These are phyloP conservation scores for Corbicula japonica DNA, from an alignment of 2,888 invertebrate genomes.

Conservation along the genomic window DNA sequence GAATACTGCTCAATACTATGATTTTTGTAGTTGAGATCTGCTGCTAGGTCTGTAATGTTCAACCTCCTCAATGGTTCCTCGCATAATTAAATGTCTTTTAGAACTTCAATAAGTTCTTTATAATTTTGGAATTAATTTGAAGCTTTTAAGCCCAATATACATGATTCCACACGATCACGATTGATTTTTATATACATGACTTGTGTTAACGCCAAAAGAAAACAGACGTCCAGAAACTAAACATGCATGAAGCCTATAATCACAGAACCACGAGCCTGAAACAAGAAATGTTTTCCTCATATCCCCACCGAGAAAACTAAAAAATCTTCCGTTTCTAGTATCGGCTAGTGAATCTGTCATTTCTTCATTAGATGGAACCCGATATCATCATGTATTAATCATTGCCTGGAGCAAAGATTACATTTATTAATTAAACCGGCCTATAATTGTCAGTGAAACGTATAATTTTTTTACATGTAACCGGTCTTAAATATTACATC, in stretches of 20 bases:
- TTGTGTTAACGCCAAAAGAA: background rate
- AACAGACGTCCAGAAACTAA: background rate
- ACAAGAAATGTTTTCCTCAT: too few species aligned
- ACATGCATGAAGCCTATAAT: background rate
- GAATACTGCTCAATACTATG: too few species aligned
- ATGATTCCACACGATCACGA: too few species aligned
- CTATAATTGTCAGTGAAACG: conserved; percentile 44
- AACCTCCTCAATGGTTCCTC: too few species aligned
- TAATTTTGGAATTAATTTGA: too few species aligned
- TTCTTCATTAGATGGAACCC: conserved; percentile 41
- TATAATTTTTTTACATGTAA: conserved; percentile 19
- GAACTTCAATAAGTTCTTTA: too few species aligned
- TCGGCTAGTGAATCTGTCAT: conserved; percentile 25
- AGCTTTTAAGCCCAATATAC: too few species aligned
- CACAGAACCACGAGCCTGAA: too few species aligned
- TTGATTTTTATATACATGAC: too few species aligned
- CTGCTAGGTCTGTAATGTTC: too few species aligned
- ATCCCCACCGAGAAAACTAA: conserved; percentile 14
- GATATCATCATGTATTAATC: conserved; percentile 58
- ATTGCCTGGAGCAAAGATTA: conserved; percentile 40
- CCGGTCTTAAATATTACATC: conserved; percentile 32
- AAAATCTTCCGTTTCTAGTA: conserved; percentile 13
- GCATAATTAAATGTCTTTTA: too few species aligned
- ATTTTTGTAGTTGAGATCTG: too few species aligned
- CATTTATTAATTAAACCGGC: conserved; percentile 60